A percentile compares a stretch with the other conserved stretches of the same genome.
Conservation (phyloP, 2,113 vertebrate genomes). For the Sphaerodactylus townsendi region DNA sequence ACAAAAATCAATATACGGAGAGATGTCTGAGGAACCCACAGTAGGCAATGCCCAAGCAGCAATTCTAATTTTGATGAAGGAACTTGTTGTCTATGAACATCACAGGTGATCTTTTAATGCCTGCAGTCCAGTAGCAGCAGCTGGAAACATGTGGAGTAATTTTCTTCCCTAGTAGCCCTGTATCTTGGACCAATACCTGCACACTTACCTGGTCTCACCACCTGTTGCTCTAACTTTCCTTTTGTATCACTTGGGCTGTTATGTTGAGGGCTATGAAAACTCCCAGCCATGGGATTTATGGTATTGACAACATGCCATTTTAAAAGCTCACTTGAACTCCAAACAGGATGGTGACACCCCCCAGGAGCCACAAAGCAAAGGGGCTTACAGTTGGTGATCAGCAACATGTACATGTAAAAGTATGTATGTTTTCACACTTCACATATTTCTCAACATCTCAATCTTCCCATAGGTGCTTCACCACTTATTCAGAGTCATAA, state of each 20-base stretch:
- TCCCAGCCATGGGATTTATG: conserved; percentile 1
- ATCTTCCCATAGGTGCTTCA: too few species aligned
- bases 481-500: not conserved
- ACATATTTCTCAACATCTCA: not conserved
- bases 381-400: not conserved
- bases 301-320: not conserved
- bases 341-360: not conserved
- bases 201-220: conserved; percentile 80
- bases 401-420: not conserved
- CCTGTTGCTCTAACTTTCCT: conserved; percentile 46
- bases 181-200: conserved; percentile 83
- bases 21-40: not conserved
- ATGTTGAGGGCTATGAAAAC: conserved; percentile 55
- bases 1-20: not conserved
- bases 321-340: not conserved
- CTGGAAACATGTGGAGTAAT: conserved; percentile 54
- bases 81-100: not conserved
- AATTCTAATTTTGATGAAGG: not conserved
- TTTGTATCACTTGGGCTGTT: not conserved
- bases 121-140: conserved; percentile 80
- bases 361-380: not conserved
- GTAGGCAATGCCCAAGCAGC: too few species aligned
- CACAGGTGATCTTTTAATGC: conserved; percentile 15
- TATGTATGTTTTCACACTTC: not conserved
- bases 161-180: conserved; percentile 73